Evolutionary conservation across 2,113 vertebrate genomes (phyloP).

Genomic region (Ascaphus truei): DNA sequence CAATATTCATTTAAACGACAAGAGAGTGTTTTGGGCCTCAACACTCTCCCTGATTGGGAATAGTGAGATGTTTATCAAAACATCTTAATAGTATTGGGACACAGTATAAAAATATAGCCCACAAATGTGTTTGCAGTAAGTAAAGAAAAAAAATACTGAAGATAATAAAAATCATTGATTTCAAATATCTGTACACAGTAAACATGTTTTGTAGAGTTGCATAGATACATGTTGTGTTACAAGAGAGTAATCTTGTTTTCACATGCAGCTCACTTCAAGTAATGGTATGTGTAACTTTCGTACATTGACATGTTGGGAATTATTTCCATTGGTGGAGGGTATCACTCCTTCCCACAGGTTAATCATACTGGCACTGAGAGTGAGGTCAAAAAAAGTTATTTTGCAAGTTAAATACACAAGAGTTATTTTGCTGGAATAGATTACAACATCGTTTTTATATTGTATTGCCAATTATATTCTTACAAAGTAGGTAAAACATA

Average conservation of each 20-base stretch:
- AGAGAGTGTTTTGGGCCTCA: too few species aligned
- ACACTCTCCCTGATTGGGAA: too few species aligned
- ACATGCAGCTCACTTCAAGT: neutral
- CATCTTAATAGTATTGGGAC: too few species aligned
- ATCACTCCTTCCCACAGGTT: conserved; percentile 19
- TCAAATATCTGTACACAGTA: neutral
- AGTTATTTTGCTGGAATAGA: neutral
- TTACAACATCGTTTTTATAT: neutral
- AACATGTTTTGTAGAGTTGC: conserved; percentile 1
- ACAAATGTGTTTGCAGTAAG: too few species aligned
- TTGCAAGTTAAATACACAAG: conserved; percentile 14
- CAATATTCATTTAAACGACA: too few species aligned
- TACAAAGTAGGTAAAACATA: neutral
- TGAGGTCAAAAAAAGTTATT: conserved; percentile 7
- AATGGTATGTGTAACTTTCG: neutral
- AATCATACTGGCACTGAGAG: neutral
- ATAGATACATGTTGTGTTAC: neutral
- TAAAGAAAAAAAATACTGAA: too few species aligned
- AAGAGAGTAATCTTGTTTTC: neutral
- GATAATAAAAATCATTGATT: neutral
- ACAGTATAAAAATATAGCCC: too few species aligned
- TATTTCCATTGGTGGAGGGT: neutral
- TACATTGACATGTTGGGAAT: neutral
- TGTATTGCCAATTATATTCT: neutral
- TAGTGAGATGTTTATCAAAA: too few species aligned